Evolutionary conservation across 2,797 vertebrate genomes (phyloP).

Genomic region (Trematomus bernacchii): DNA sequence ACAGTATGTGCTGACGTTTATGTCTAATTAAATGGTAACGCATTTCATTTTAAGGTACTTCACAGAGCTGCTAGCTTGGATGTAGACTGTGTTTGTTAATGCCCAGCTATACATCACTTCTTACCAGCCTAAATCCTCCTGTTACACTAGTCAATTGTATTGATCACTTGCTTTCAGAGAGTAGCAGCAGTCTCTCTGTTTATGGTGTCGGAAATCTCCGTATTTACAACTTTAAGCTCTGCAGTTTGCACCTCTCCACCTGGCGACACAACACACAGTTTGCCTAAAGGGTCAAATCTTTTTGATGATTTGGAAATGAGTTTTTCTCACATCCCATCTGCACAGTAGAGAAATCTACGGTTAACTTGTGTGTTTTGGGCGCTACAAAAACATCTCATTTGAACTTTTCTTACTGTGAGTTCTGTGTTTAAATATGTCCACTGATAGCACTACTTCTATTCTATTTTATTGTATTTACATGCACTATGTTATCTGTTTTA

Average conservation of each 20-base stretch:
- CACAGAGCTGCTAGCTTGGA: background rate
- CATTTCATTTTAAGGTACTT: background rate
- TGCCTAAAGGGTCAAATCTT: background rate
- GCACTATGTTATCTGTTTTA: too few species aligned
- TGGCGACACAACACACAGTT: background rate
- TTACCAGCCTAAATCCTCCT: conserved; percentile 3
- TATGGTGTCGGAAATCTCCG: background rate
- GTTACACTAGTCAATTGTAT: conserved; percentile 5
- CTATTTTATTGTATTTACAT: too few species aligned
- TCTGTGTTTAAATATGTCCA: background rate
- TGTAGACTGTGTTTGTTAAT: background rate
- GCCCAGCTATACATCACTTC: background rate
- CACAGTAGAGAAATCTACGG: conserved; percentile 7
- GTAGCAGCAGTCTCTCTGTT: background rate
- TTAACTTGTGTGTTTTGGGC: background rate
- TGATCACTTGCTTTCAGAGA: conserved; percentile 16
- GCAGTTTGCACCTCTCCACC: conserved; percentile 3
- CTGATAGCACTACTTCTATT: too few species aligned
- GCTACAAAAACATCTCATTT: conserved; percentile 13
- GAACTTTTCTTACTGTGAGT: background rate
- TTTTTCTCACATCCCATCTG: background rate
- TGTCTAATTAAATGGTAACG: background rate
- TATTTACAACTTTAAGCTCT: background rate
- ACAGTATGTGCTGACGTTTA: fast-evolving
- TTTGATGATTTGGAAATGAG: conserved; percentile 7